phyloP scores from a whole-genome alignment of 2,797 vertebrate species.

The Channallabes apus region DNA sequence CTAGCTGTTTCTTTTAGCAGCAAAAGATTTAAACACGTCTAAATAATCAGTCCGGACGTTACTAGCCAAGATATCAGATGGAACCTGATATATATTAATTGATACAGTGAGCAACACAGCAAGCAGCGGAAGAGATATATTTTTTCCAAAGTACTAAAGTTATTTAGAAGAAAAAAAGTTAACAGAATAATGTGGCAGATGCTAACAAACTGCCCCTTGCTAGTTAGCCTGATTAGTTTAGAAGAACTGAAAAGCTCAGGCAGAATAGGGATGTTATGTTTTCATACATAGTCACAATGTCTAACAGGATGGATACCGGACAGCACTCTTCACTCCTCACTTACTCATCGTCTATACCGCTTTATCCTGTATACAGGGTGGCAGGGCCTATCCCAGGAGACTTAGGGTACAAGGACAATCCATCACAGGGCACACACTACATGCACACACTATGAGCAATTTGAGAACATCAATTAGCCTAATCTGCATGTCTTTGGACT shows the following conservation, averaged over 20 bases:
- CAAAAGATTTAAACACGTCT: background rate
- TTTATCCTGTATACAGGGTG: too few relatives aligned
- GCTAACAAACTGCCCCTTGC: background rate
- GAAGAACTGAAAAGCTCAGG: background rate
- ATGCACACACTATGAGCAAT: too few relatives aligned
- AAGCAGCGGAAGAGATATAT: background rate
- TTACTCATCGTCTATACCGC: too few relatives aligned
- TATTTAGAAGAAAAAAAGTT: background rate
- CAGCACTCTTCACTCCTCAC: too few relatives aligned
- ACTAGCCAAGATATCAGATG: background rate
- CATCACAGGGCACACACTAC: too few relatives aligned
- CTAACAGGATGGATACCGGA: background rate
- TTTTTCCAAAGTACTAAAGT: background rate
- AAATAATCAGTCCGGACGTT: background rate
- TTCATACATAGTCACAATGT: background rate
- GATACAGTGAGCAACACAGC: background rate
- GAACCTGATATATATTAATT: constrained; percentile 7
- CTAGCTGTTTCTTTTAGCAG: background rate
- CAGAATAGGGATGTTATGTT: background rate
- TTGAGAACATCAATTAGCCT: too few relatives aligned
- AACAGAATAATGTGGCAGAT: background rate
- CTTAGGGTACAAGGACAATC: too few relatives aligned
- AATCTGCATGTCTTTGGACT: too few relatives aligned
- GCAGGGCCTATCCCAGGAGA: too few relatives aligned
- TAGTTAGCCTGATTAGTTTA: background rate